Percentiles rank a stretch among this genome's conserved stretches.
phyloP scores from a whole-genome alignment of 2,888 invertebrate species.

The Phyllotreta striolata region DNA sequence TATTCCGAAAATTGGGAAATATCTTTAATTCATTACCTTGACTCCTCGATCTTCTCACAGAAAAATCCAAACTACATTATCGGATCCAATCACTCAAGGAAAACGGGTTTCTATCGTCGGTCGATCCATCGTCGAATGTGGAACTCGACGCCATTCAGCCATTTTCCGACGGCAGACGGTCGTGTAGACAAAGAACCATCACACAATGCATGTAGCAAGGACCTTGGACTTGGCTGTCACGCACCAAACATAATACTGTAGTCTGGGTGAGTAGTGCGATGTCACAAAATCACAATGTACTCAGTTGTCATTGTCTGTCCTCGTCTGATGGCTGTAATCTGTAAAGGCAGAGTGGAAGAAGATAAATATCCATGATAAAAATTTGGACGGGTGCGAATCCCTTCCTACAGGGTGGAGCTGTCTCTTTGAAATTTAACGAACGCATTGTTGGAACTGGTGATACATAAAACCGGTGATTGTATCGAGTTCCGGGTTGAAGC shows the following conservation, averaged over 20 bases:
- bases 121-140: background rate
- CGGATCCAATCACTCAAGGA: slow-evolving; percentile 15
- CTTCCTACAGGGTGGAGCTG: slow-evolving; percentile 16
- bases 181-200: slow-evolving; percentile 29
- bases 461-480: background rate
- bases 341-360: slow-evolving; percentile 42
- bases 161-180: slow-evolving; percentile 35
- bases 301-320: slow-evolving; percentile 57
- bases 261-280: slow-evolving; percentile 52
- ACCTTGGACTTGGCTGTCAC: slow-evolving; percentile 49
- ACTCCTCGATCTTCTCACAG: background rate
- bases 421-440: background rate
- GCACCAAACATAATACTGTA: slow-evolving; percentile 56
- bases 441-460: background rate
- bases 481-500: too few species aligned
- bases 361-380: slow-evolving; percentile 56
- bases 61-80: slow-evolving; percentile 4
- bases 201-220: slow-evolving; percentile 34
- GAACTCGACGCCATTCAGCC: slow-evolving; percentile 8
- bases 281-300: slow-evolving; percentile 55
- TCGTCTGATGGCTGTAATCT: slow-evolving; percentile 45
- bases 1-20: slow-evolving; percentile 10
- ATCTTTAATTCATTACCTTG: slow-evolving; percentile 11
- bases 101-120: slow-evolving; percentile 20
- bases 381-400: slow-evolving; percentile 42